Evolutionary conservation across 2,888 invertebrate species (phyloP), one percentile per base, ranked within the genome.

Genomic region (Flexamia atlantica): DNA sequence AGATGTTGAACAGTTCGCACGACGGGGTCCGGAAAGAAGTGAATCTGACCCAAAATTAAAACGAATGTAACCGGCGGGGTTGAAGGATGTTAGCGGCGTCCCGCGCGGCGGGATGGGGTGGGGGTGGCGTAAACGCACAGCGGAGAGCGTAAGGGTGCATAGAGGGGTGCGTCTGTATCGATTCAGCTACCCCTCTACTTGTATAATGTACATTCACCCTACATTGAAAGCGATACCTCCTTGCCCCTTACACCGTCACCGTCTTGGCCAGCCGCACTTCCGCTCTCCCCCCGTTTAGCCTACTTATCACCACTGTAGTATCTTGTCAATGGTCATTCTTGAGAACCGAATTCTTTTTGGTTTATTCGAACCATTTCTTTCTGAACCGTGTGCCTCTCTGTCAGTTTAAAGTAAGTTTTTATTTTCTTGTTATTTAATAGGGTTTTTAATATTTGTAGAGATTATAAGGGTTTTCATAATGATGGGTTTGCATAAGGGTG

Each of bases 81-180:
- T 64, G 64, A 64, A 64, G 64, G 30, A 64, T 64, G 64, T 30
- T 57, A 57, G 20, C 64, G 64, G 64, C 53, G 20, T 23, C 53
- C 53, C 23, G 53, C 53, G 53, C 20, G 20, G 53, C 23, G 3
- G 23, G 5, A 23, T 3, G 9, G 60, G 25, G 7, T 40, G 23
- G 20, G 40, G 72, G n/a, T 9, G 76, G 36, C n/a, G 36, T 40
- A 76, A 76, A 76, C 76, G 76, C 76, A 76, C 46, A 42, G 79
- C 53, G 32, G 79, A 20, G 20, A 30, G 79, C 57, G 79, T 79
- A 79, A 79, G 79, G 79, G 79, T 79, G 57, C 79, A 79, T 57
- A 79, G 79, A 79, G 79, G 79, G 79, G 79, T 79, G 79, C 79
- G 79, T 79, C 57, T 32, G 17, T 79, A 79, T 79, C 79, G 79